Evolutionary conservation across 2,797 vertebrate species (phyloP).

Genomic region (Merluccius polli): DNA sequence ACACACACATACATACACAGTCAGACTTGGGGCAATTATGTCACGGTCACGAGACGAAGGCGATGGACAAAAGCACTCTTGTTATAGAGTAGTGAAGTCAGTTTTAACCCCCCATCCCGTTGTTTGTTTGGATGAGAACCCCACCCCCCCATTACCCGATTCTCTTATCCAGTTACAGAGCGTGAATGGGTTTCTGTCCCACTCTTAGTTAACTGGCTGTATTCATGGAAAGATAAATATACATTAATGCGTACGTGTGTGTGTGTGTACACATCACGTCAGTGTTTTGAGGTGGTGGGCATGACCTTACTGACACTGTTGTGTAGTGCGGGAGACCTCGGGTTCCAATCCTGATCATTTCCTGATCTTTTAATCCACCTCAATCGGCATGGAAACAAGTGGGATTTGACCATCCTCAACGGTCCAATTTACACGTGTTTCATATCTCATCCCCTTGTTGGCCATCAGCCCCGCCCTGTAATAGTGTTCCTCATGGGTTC

Average conservation of each 20-base stretch:
- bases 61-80: constrained; percentile 27
- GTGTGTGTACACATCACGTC: not conserved
- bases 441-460: no score
- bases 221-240: constrained; percentile 21
- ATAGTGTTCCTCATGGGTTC: no score
- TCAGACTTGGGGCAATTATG: not conserved
- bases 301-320: not conserved
- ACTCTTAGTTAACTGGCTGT: constrained; percentile 17
- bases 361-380: not conserved
- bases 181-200: constrained; percentile 42
- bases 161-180: constrained; percentile 33
- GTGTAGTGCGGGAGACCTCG: not conserved
- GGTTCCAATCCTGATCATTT: not conserved
- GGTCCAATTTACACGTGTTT: not conserved
- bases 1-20: not conserved
- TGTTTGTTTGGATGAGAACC: constrained; percentile 14
- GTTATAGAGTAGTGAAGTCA: constrained; percentile 45
- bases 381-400: not conserved
- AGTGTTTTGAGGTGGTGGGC: not conserved
- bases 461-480: no score
- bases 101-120: constrained; percentile 27
- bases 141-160: constrained; percentile 1
- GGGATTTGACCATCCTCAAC: not conserved
- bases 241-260: constrained; percentile 3
- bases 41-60: constrained; percentile 10